These are phyloP conservation scores for Gallinago jamesoni DNA, from an alignment of 2,113 vertebrate species.

Conservation along the genomic window DNA sequence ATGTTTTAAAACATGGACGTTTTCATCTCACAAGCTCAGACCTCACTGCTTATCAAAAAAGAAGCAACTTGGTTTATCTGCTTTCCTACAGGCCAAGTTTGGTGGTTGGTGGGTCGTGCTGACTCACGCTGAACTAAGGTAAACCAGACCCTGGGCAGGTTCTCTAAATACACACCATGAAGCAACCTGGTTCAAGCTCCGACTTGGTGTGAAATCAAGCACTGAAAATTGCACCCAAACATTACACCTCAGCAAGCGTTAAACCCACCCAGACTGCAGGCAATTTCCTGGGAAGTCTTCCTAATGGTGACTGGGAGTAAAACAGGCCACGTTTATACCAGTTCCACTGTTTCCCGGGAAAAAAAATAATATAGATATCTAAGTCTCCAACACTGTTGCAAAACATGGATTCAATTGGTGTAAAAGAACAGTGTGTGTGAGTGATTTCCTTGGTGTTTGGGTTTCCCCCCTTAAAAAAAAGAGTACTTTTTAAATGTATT, in stretches of 20 bases:
- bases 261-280: neutral
- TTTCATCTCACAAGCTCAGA: neutral
- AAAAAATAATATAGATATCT: neutral
- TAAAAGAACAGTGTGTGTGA: neutral
- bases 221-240: neutral
- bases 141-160: neutral
- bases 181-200: neutral
- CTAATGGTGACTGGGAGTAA: neutral
- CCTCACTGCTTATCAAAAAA: neutral
- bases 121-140: slow-evolving; percentile 27
- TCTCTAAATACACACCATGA: neutral
- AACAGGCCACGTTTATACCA: neutral
- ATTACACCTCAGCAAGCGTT: neutral
- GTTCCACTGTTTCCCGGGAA: neutral
- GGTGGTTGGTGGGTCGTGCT: neutral
- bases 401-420: neutral
- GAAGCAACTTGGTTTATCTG: neutral
- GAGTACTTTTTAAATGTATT: neutral
- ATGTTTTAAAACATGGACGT: neutral
- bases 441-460: neutral
- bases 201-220: neutral
- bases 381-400: neutral
- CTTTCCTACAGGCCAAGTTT: neutral
- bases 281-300: neutral
- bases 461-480: too few species aligned